Base-by-base conservation (phyloP, 2,888 invertebrate species). In the Sinopyrophorus schimmeli region DNA sequence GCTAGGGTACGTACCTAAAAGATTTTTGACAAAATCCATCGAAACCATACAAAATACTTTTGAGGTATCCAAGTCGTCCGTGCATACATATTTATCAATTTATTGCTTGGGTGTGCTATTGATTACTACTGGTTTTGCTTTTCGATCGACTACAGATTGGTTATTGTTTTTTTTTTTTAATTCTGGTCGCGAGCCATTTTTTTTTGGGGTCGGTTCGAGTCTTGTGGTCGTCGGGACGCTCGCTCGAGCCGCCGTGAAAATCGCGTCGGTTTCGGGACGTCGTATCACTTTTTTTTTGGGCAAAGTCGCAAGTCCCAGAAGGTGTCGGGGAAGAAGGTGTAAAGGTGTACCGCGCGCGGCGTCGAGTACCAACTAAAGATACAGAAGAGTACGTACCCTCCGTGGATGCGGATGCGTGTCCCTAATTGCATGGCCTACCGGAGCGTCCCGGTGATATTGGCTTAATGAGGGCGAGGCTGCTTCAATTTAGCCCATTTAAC, bases 391-490 rank as follows among this genome's bases (percentile, higher is more conserved):
- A 59, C 54, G 52, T 53, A 53, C 47, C 54, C 48, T 46, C 40
- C 20, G 41, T 46, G 49, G 53, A 57, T 63, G 65, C 59, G 49
- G 53, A 57, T 63, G 65, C 59, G 64, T 65, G 66, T 61, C 66
- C 69, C 67, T 72, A 72, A 72, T 71, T 72, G 70, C 63, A 68
- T 69, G 68, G 71, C 71, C 72, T 72, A 72, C 71, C 71, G 69
- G 71, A 67, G 69, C 65, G 64, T 65, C 66, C 69, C 66, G 59
- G 68, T 69, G 63, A 68, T 68, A 72, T 71, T 71, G 70, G 70
- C 69, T 67, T 72, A 73, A 73, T 72, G 72, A 74, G 73, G 73
- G 73, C 74, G 74, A 71, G 73, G 72, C 73, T 66, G 69, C 69
- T 64, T 68, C 71, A 74, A 74, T 73, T 74, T 73, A 69, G 69